Evolutionary conservation across 2,888 invertebrate species (phyloP).

Genomic region (Copidosoma aretas): DNA sequence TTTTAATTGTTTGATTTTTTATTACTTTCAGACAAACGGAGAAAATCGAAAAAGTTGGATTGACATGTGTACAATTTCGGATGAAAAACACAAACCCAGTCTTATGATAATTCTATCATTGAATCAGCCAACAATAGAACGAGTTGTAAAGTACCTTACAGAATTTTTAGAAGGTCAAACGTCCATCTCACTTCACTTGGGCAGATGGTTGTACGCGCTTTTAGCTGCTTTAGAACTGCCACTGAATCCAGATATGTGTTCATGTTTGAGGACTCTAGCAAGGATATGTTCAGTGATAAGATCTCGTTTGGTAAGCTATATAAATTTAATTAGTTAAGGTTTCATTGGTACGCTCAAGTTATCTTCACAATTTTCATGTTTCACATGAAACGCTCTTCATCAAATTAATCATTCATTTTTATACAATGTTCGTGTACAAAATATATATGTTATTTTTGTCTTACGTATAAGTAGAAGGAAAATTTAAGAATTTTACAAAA

Average conservation of each 20-base stretch:
- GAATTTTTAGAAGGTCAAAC: conserved; percentile 62
- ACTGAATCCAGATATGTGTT: conserved; percentile 72
- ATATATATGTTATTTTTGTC: neutral
- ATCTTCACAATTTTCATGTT: neutral
- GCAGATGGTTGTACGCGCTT: conserved; percentile 76
- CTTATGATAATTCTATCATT: conserved; percentile 60
- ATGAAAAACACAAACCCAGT: conserved; percentile 45
- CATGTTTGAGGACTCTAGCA: conserved; percentile 70
- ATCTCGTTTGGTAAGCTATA: conserved; percentile 53
- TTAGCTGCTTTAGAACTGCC: conserved; percentile 72
- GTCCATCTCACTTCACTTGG: conserved; percentile 64
- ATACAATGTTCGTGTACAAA: conserved; percentile 1
- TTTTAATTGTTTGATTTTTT: conserved; percentile 19
- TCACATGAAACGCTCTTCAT: neutral
- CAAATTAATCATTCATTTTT: neutral
- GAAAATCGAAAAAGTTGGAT: conserved; percentile 64
- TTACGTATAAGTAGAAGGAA: neutral
- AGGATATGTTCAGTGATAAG: conserved; percentile 69
- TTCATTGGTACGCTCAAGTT: neutral
- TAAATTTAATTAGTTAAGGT: conserved; percentile 12
- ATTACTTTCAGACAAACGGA: conserved; percentile 58
- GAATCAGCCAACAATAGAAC: conserved; percentile 63
- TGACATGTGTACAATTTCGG: conserved; percentile 60
- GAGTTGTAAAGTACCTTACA: conserved; percentile 64
- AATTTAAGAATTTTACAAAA: neutral